These are phyloP conservation scores for Conus ventricosus DNA, from an alignment of 1,140 invertebrate genomes.

Conservation along the genomic window DNA sequence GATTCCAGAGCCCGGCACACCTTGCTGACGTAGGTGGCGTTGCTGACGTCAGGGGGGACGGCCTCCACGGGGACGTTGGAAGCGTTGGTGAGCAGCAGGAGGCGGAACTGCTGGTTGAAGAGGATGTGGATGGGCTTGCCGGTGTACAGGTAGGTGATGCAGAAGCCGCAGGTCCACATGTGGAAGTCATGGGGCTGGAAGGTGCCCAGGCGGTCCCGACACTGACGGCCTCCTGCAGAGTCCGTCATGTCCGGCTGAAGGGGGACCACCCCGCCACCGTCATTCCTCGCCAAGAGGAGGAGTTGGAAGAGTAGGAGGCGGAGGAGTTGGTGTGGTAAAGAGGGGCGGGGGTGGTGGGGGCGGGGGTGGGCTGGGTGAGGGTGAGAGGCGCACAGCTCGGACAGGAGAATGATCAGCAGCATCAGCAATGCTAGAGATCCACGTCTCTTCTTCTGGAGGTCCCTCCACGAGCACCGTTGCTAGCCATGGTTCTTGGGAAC, in stretches of 20 bases:
- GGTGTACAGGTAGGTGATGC: not conserved
- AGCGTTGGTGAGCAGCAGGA: not conserved
- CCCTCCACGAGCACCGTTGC: too few relatives aligned
- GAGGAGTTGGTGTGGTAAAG: not conserved
- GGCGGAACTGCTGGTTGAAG: not conserved
- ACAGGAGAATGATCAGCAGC: not conserved
- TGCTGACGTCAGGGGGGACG: not conserved
- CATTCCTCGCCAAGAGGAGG: not conserved
- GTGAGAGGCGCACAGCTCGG: not conserved
- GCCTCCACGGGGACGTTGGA: not conserved
- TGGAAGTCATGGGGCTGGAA: not conserved
- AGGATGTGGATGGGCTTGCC: not conserved
- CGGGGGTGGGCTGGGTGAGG: not conserved
- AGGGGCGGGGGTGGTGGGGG: not conserved
- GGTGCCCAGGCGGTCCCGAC: not conserved
- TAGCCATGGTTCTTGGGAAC: too few relatives aligned
- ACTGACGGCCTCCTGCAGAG: not conserved
- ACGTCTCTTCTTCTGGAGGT: not conserved
- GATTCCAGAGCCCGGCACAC: not conserved
- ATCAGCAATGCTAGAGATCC: not conserved
- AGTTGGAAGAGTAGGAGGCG: not conserved
- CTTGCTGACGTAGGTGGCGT: not conserved
- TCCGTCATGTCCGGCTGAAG: not conserved
- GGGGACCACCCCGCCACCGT: not conserved
- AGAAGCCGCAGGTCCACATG: slow-evolving; percentile 2